These are phyloP conservation scores for Ostrea denselamellosa DNA, from an alignment of 1,140 invertebrate species.

Conservation along the genomic window DNA sequence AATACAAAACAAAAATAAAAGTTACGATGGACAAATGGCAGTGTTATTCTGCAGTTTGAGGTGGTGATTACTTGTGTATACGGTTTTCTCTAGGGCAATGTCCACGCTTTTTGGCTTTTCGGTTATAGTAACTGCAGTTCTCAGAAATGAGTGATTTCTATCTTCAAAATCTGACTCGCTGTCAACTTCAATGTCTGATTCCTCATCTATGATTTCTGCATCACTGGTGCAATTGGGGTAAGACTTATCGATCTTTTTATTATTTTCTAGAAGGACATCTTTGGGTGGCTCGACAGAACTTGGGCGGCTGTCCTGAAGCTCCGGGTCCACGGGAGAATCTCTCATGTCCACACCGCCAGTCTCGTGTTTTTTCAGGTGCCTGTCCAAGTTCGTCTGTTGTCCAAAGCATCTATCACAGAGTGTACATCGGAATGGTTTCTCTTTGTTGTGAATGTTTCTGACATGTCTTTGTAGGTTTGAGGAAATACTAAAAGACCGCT, in stretches of 20 bases:
- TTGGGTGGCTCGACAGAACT: neutral
- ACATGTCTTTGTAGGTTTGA: too few species aligned
- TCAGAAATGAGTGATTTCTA: neutral
- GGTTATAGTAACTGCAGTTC: neutral
- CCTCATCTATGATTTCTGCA: neutral
- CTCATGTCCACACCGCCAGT: slow-evolving; percentile 73
- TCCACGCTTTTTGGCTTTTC: neutral
- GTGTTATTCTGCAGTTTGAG: neutral
- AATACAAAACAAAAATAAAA: neutral
- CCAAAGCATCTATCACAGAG: slow-evolving; percentile 97
- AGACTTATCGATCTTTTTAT: neutral
- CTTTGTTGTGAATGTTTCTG: too few species aligned
- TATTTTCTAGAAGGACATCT: neutral
- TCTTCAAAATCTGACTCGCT: neutral
- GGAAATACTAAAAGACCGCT: too few species aligned
- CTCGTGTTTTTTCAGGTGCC: slow-evolving; percentile 97
- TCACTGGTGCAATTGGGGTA: neutral
- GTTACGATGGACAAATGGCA: neutral
- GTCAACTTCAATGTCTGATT: neutral
- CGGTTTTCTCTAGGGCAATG: neutral
- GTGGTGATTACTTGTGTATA: neutral
- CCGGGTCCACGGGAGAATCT: neutral
- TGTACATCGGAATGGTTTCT: slow-evolving; percentile 82
- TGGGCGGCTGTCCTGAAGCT: neutral
- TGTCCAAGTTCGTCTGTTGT: slow-evolving; percentile 98